phyloP scores from a whole-genome alignment of 92 coral and sea anemone genomes.

The Montipora capitata region DNA sequence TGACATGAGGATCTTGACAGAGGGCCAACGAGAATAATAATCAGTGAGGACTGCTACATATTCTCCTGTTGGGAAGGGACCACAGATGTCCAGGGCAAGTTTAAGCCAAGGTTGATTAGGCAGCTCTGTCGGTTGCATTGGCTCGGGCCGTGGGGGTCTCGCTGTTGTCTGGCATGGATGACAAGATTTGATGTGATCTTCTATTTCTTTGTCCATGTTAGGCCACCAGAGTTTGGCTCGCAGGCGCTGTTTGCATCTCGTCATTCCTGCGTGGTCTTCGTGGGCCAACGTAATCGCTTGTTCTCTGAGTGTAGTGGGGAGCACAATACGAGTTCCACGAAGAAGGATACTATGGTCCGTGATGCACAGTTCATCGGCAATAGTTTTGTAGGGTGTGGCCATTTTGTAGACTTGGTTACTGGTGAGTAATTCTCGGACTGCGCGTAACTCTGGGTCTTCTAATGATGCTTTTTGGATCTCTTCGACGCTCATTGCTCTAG shows the following conservation, averaged over 20 bases:
- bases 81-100: slow-evolving; percentile 68
- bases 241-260: slow-evolving; percentile 64
- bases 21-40: slow-evolving; percentile 73
- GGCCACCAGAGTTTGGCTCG: slow-evolving; percentile 70
- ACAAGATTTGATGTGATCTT: slow-evolving; percentile 58
- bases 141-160: slow-evolving; percentile 56
- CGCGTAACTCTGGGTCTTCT: no score
- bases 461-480: no score
- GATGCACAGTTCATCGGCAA: slow-evolving; percentile 57
- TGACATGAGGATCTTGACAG: slow-evolving; percentile 55
- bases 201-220: slow-evolving; percentile 59
- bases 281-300: slow-evolving; percentile 48
- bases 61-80: slow-evolving; percentile 81
- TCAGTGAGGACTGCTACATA: slow-evolving; percentile 60
- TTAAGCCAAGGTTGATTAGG: slow-evolving; percentile 64
- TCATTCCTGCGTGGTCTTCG: slow-evolving; percentile 68
- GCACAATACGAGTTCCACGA: slow-evolving; percentile 50
- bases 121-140: slow-evolving; percentile 71
- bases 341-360: slow-evolving; percentile 55
- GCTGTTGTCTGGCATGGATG: slow-evolving; percentile 58
- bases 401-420: no score
- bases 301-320: slow-evolving; percentile 45
- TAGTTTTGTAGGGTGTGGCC: no score
- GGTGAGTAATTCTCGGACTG: no score
- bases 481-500: no score